Evolutionary conservation across 2,113 vertebrate species (phyloP), one percentile per base, ranked within the genome.

Genomic region (Origma solitaria): DNA sequence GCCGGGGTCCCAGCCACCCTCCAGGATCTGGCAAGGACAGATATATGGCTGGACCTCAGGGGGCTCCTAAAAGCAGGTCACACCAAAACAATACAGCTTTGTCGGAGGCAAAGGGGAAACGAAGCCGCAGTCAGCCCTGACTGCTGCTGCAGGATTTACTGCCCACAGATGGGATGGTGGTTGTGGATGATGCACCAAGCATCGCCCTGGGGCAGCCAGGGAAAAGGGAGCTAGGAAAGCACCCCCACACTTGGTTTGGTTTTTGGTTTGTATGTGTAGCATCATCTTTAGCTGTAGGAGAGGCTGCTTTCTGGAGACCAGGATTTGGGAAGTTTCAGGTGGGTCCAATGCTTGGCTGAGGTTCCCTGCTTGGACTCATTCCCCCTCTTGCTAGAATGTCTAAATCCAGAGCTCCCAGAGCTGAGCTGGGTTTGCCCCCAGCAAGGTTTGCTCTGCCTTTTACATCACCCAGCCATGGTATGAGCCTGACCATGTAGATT

Each of bases 51-150:
- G 85, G 53, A 75, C 35, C 84, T 94, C 94, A 24, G 90, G 87
- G 83, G 77, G 56, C 79, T 93, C 64, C 90, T 83, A 17, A 80
- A 88, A 83, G 58, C 92, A 79, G 87, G 88, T 82, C 96, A 90
- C 9, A 8, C 64, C 7, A 19, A 82, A 94, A 96, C 94, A 96
- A 96, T 96, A 60, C 86, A 47, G 87, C 94, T 96, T 94, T 96
- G 92, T 96, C 3, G 0, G 84, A 89, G 56, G 78, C 81, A 72
- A 64, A 70, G 70, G 40, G 53, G 53, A 70, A 53, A 35, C 0
- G 25, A 28, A 85, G 84, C 11, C 0, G 0, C 1, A 6, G 82
- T 56, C 92, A 68, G 91, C 50, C 31, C 40, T 1, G 0, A 33
- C 9, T 1, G 61, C 88, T 45, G 22, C 68, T 0, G 0, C 13